phyloP scores from a whole-genome alignment of 2,888 invertebrate genomes.

The Halocaridina rubra region DNA sequence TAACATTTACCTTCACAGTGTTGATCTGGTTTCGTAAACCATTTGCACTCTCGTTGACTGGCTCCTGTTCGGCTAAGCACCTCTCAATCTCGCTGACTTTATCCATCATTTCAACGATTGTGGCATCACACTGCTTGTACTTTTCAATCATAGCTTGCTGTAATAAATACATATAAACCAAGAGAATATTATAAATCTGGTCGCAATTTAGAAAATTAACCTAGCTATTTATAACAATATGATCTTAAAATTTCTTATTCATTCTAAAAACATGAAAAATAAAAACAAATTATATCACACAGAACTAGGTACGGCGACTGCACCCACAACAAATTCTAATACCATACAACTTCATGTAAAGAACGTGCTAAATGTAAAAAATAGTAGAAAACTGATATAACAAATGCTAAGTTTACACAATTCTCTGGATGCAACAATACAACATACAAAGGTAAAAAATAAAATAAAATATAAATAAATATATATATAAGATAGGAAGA shows the following conservation, averaged over 20 bases:
- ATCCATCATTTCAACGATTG: slow-evolving; percentile 83
- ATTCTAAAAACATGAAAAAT: too few relatives aligned
- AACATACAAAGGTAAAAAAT: slow-evolving; percentile 20
- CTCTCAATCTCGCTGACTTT: slow-evolving; percentile 90
- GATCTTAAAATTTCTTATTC: too few relatives aligned
- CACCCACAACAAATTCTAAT: slow-evolving; percentile 1
- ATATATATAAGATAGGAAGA: slow-evolving; percentile 25
- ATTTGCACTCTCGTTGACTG: slow-evolving; percentile 87
- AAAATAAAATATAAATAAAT: not conserved
- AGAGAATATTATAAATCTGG: not conserved
- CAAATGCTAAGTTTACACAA: too few relatives aligned
- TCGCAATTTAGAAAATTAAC: slow-evolving; percentile 9
- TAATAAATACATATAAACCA: slow-evolving; percentile 67
- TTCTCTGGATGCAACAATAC: slow-evolving; percentile 51
- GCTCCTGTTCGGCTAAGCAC: slow-evolving; percentile 84
- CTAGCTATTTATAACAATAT: too few relatives aligned
- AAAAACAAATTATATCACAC: too few relatives aligned
- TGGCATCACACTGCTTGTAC: slow-evolving; percentile 90
- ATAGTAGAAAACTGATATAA: slow-evolving; percentile 56
- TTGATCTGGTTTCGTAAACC: slow-evolving; percentile 90
- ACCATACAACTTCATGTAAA: too few relatives aligned
- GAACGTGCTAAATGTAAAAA: slow-evolving; percentile 65
- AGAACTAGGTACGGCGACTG: not conserved
- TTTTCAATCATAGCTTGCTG: slow-evolving; percentile 97
- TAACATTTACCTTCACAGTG: slow-evolving; percentile 78